Evolutionary conservation across 92 coral and sea anemone genomes (phyloP).

Genomic region (Plumapathes pennacea): DNA sequence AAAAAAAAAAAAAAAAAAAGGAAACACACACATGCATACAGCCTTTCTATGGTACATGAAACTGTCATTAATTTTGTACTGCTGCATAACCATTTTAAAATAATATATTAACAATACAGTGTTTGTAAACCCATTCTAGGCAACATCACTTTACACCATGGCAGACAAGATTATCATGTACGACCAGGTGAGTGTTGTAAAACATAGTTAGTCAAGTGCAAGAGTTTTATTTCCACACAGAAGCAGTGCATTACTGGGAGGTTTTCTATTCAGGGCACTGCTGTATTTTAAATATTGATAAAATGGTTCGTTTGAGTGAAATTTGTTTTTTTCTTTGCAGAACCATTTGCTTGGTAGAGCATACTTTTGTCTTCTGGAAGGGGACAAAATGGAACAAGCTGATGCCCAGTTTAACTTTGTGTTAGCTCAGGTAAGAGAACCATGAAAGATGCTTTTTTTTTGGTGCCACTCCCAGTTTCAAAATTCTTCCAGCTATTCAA

Average conservation of each 20-base stretch:
- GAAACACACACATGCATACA: neutral
- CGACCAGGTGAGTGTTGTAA: slow-evolving; percentile 71
- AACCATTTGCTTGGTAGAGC: slow-evolving; percentile 99
- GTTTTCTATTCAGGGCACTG: too few species aligned
- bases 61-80: neutral
- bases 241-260: too few species aligned
- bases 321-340: slow-evolving; percentile 23
- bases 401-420: slow-evolving; percentile 99
- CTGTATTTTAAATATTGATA: neutral
- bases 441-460: too few species aligned
- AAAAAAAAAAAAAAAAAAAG: too few species aligned
- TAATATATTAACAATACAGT: too few species aligned
- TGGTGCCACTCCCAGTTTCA: too few species aligned
- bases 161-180: slow-evolving; percentile 99
- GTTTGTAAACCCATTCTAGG: too few species aligned
- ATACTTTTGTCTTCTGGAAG: slow-evolving; percentile 95
- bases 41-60: neutral
- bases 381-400: slow-evolving; percentile 98
- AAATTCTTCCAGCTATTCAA: too few species aligned
- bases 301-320: neutral
- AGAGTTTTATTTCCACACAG: neutral
- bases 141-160: slow-evolving; percentile 94
- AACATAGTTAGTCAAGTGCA: neutral
- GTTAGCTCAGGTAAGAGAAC: slow-evolving; percentile 72
- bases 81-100: too few species aligned